Evolutionary conservation across 1,140 invertebrate species (phyloP), one percentile per base, ranked within the genome.

Genomic region (Scaptomyza pallida): DNA sequence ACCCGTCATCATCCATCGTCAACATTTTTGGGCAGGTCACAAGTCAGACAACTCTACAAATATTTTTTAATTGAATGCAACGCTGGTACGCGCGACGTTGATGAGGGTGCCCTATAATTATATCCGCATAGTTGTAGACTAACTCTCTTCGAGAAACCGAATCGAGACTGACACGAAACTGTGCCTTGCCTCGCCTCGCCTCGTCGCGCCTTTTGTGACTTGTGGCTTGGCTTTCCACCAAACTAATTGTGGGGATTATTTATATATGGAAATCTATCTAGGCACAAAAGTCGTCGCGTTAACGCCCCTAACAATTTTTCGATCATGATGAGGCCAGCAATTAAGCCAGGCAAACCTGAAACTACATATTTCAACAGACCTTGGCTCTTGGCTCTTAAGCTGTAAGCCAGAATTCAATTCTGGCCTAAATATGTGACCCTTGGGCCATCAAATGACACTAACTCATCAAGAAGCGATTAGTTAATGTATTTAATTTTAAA

Each of bases 41-140:
- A 63, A 33, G 15, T 37, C 17, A 50, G 16, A 43, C 33, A 37
- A 30, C 13, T 37, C 45, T 21, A 52, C 47, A 76, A 59, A 70
- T 59, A 47, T 65, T 65, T 64, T 82, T 71, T 82, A 78, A 82
- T 81, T 82, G 70, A 67, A 82, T 64, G 67, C 65, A 64, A 56
- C 45, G 51, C 40, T 41, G 43, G 33, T 65, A 45, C 5, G 30
- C 19, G 33, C 61, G 68, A 51, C 50, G 59, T 80, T 85, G 81
- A 85, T 75, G 82, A 85, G 81, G 81, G 82, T 85, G 54, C 52
- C 63, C 48, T 35, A 62, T 86, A 85, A 85, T 85, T 78, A 85
- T 56, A 68, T 23, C 40, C 40, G 6, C 26, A 30, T 30, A 30
- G 26, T 30, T 2, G 26, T 30, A 64, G 52, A 26, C 67, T 54